Conservation (phyloP, 2,888 invertebrate species). For the Pristionchus mayeri region DNA sequence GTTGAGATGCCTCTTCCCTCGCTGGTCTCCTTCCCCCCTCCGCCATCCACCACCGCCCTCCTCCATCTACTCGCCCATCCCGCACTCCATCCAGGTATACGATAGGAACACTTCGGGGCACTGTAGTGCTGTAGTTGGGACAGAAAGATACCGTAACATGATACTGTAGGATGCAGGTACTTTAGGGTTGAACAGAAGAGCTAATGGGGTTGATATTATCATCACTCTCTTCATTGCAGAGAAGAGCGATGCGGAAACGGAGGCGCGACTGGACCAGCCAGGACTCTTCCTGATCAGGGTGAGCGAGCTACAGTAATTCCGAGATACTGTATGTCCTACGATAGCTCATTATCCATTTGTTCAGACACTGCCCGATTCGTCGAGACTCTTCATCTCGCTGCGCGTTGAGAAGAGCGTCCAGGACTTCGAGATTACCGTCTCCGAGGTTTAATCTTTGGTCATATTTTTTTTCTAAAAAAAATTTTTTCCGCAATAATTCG, state of each 20-base stretch:
- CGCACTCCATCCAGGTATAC: conserved; percentile 21
- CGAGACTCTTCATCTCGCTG: neutral
- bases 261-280: neutral
- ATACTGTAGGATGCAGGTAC: neutral
- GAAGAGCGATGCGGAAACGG: conserved; percentile 12
- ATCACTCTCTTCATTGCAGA: neutral
- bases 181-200: neutral
- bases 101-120: neutral
- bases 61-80: conserved; percentile 20
- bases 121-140: neutral
- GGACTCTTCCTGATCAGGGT: conserved; percentile 41
- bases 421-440: conserved; percentile 17
- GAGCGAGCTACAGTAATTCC: neutral
- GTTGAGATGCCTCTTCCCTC: conserved; percentile 3
- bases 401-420: conserved; percentile 4
- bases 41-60: neutral
- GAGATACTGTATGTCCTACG: neutral
- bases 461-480: neutral
- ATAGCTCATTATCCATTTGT: neutral
- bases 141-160: neutral
- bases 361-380: conserved; percentile 28
- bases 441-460: neutral
- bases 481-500: too few species aligned
- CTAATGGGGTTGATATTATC: neutral
- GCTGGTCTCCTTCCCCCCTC: conserved; percentile 9